Evolutionary conservation across 2,113 vertebrate species (phyloP), one percentile per base, ranked within the genome.

Genomic region (Rhabdomys dilectus): DNA sequence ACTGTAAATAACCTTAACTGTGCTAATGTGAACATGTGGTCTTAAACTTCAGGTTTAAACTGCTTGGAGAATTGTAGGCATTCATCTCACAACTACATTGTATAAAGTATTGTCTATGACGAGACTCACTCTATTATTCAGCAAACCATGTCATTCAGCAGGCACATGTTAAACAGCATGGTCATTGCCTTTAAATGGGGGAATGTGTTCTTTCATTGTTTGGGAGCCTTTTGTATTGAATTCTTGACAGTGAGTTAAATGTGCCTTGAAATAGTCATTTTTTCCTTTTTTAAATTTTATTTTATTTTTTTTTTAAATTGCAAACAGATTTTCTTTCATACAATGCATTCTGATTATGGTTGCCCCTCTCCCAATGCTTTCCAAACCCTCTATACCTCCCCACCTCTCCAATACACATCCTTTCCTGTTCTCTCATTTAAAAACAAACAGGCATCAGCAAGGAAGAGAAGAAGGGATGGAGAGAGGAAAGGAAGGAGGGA

Each of bases 161-260:
- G 53, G 19, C 11, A n/a, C 36, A 26, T 58, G 36, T 15, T 58
- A n/a, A 81, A n/a, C 21, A 81, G 36, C 34, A 24, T 7, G n/a
- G 19, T 58, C 36, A 13, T 81, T n/a, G 36, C 53, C 13, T 53
- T 81, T 81, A 58, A n/a, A 81, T 58, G 36, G 53, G 11, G 10
- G 34, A 51, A 75, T 75, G 72, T 19, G 48, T 53, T 80, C 77
- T 29, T 80, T 56, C 77, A 22, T 80, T 80, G 34, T 80, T 80
- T 80, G 31, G 16, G 51, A 21, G 10, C 10, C 34, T 81, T 81
- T 81, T 3, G 3, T 60, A 58, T 60, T 56, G 53, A 7, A 26
- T 58, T 82, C n/a, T 58, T 82, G 36, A 60, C 39, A 58, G 39
- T 78, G 7, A 78, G 48, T 78, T 82, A 82, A 82, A 82, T 78